Evolutionary conservation across 1,140 invertebrate genomes (phyloP), one percentile per base, ranked within the genome.

Genomic region (Archegozetes longisetosus): DNA sequence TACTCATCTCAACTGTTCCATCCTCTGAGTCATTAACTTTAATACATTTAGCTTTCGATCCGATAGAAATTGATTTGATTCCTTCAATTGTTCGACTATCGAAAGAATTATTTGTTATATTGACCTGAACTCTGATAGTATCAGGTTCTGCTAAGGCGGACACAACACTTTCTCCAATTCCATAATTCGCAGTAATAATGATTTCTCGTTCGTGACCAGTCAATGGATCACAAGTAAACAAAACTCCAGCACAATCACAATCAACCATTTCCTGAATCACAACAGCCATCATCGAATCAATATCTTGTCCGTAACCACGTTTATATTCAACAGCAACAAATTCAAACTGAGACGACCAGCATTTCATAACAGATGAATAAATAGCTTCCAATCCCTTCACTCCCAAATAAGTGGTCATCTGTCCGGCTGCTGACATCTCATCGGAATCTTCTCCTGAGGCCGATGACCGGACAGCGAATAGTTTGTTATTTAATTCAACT

Each of bases 181-280:
- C n/a, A n/a, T n/a, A n/a, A n/a, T n/a, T 86, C 0, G 84, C 82
- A 17, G 84, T 85, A 55, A 90, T 79, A 14, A 81, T 71, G 47
- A 89, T 78, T 50, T 76, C 67, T 1, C 75, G 72, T 0, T 82
- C 79, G 70, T 84, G 79, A 0, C 80, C 82, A 27, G 76, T 79
- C 0, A 78, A 74, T 0, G 86, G 86, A 70, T 88, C 80, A 55
- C 78, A 74, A 0, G 86, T 86, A 69, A 89, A 89, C 68, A 89
- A 71, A 0, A 89, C 86, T 12, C 87, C 85, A n/a, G 86, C 80
- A n/a, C n/a, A n/a, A n/a, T n/a, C n/a, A n/a, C n/a, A n/a, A n/a
- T n/a, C n/a, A n/a, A n/a, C n/a, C n/a, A 89, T 82, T 66, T 78
- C 75, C 69, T 90, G 87, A 3, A 90, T 75, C n/a, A 87, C 84